phyloP scores from a whole-genome alignment of 2,888 invertebrate species.

The Glyphotaelius pellucidus region DNA sequence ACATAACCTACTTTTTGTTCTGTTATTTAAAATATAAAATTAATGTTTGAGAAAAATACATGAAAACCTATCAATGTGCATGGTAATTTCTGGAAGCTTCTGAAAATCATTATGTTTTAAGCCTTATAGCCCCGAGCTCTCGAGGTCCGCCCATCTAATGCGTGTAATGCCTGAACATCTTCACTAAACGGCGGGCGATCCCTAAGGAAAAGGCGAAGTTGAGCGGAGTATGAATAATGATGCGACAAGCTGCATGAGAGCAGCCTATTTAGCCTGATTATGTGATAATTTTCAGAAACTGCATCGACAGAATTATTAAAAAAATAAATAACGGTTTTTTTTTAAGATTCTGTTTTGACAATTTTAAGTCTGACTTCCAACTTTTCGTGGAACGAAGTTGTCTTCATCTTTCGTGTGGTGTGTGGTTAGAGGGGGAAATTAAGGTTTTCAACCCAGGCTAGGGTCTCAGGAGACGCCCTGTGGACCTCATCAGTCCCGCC shows the following conservation, averaged over 20 bases:
- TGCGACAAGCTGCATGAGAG: not conserved
- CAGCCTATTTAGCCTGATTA: not conserved
- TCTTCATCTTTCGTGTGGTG: not conserved
- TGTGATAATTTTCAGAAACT: not conserved
- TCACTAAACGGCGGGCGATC: not conserved
- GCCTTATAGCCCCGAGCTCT: not conserved
- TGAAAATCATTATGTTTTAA: not conserved
- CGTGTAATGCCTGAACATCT: not conserved
- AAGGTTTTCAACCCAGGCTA: not conserved
- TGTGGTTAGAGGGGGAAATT: not conserved
- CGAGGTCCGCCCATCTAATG: constrained; percentile 2
- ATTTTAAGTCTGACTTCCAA: no score
- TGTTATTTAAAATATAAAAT: no score
- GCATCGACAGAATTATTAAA: not conserved
- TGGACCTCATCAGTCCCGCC: not conserved
- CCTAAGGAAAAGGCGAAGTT: not conserved
- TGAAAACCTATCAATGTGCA: not conserved
- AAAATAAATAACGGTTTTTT: not conserved
- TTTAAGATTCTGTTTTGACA: not conserved
- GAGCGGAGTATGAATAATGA: not conserved
- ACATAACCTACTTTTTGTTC: no score
- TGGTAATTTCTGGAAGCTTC: not conserved
- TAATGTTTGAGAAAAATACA: not conserved
- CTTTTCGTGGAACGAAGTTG: no score
- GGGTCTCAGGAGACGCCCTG: not conserved